These are phyloP conservation scores for Semaprochilodus insignis DNA, from an alignment of 2,797 vertebrate genomes.

Conservation along the genomic window DNA sequence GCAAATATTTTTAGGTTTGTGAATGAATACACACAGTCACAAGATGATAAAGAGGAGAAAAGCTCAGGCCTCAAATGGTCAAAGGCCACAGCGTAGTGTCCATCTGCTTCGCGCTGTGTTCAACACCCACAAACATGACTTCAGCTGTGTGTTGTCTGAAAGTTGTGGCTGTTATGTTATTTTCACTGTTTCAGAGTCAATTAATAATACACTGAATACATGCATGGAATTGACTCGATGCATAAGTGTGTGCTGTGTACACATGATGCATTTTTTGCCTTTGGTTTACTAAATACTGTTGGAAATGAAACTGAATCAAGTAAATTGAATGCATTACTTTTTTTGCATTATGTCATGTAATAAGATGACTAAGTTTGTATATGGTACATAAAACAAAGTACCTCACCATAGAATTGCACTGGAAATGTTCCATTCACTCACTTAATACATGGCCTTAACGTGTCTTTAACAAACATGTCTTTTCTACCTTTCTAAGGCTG, in stretches of 20 bases:
- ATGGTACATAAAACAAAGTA: not conserved
- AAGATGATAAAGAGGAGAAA: not conserved
- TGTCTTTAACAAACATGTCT: too few species aligned
- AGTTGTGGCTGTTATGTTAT: not conserved
- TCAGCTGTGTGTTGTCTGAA: not conserved
- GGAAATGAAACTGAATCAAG: too few species aligned
- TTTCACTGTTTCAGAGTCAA: not conserved
- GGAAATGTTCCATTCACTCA: too few species aligned
- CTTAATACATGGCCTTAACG: not conserved
- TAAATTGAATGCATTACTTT: too few species aligned
- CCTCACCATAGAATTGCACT: too few species aligned
- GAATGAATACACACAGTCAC: not conserved
- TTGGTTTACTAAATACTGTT: too few species aligned
- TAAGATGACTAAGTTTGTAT: not conserved
- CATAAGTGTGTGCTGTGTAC: not conserved
- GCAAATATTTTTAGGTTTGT: constrained; percentile 23
- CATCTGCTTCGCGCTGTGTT: not conserved
- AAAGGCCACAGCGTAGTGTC: not conserved
- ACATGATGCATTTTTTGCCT: too few species aligned
- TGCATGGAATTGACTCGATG: too few species aligned
- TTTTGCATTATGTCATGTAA: not conserved
- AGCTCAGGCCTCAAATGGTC: not conserved
- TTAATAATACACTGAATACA: too few species aligned
- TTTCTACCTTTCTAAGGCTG: not conserved
- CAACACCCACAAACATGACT: not conserved